These are phyloP conservation scores for Euplexia lucipara DNA, from an alignment of 2,888 invertebrate species.

Conservation along the genomic window DNA sequence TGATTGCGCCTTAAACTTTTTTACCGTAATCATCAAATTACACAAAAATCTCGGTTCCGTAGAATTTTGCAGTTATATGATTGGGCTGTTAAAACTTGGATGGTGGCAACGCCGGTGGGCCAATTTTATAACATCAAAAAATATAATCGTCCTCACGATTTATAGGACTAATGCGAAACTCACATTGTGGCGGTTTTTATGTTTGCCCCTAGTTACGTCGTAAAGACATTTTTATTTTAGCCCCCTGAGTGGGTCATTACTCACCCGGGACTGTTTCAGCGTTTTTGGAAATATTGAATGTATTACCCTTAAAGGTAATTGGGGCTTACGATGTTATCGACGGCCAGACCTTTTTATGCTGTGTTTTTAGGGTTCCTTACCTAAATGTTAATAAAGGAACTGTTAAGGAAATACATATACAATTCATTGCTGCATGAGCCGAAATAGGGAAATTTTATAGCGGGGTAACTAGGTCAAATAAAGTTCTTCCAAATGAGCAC, in stretches of 20 bases:
- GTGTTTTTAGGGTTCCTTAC: neutral
- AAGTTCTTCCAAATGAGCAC: too few relatives aligned
- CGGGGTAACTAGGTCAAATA: too few relatives aligned
- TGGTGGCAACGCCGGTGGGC: conserved; percentile 43
- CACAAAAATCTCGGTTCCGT: conserved; percentile 45
- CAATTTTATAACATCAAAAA: conserved; percentile 62
- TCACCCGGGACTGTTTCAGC: conserved; percentile 65
- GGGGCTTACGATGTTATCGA: conserved; percentile 54
- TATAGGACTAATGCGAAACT: conserved; percentile 64
- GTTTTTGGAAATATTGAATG: conserved; percentile 67
- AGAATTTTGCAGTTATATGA: conserved; percentile 55
- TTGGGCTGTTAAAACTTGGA: conserved; percentile 60
- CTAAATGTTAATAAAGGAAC: too few relatives aligned
- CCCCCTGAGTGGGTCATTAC: conserved; percentile 63
- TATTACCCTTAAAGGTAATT: conserved; percentile 62
- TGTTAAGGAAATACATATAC: too few relatives aligned
- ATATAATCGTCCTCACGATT: conserved; percentile 67
- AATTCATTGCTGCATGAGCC: too few relatives aligned
- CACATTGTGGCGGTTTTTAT: conserved; percentile 64
- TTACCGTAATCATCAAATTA: conserved; percentile 54
- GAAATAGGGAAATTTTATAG: too few relatives aligned
- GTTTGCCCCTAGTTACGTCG: conserved; percentile 63
- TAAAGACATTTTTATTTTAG: conserved; percentile 67
- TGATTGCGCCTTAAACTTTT: conserved; percentile 56
- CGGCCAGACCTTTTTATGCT: conserved; percentile 22